Evolutionary conservation across 2,888 invertebrate species (phyloP), one percentile per base, ranked within the genome.

Genomic region (Scaptomyza cyrtandrae): DNA sequence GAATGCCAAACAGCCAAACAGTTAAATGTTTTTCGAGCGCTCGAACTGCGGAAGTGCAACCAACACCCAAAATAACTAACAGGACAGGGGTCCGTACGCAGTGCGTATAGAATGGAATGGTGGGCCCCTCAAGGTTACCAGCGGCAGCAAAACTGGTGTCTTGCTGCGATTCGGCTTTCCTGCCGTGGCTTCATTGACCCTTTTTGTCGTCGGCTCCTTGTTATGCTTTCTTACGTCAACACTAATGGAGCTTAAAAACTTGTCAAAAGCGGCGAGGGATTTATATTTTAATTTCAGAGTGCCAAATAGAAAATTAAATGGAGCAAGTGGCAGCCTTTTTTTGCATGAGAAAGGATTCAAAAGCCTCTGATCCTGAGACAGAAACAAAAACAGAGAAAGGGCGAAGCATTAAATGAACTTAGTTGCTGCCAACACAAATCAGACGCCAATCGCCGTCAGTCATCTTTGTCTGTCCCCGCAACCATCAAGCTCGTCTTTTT

Each of bases 191-290:
- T 77, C 71, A 80, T 82, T 84, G 86, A 84, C 83, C 83, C 84
- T 84, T 86, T 82, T 83, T 71, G 50, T 27, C 46, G 69, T 56
- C 55, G 45, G 49, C 48, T 49, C 60, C 68, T 82, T 73, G 69
- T 71, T 82, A 65, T 80, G 80, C 80, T 81, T 77, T 68, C 75
- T 78, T 83, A 67, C 83, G 76, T 78, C 84, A 83, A 86, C 83
- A 72, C 83, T 84, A 84, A 84, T 84, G 83, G 83, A 83, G 83
- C 86, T 84, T 84, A 84, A 86, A 84, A 84, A 84, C 86, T 83
- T 84, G 83, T 86, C 83, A 86, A 83, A 75, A 80, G 86, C 86
- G 78, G 65, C 76, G 83, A 76, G 75, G 83, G 78, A 75, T 73
- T 73, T 73, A 71, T 83, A 83, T 84, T 86, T 84, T 84, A 86